Evolutionary conservation across 2,888 invertebrate species (phyloP), one percentile per base, ranked within the genome.

Genomic region (Acronicta aceris): DNA sequence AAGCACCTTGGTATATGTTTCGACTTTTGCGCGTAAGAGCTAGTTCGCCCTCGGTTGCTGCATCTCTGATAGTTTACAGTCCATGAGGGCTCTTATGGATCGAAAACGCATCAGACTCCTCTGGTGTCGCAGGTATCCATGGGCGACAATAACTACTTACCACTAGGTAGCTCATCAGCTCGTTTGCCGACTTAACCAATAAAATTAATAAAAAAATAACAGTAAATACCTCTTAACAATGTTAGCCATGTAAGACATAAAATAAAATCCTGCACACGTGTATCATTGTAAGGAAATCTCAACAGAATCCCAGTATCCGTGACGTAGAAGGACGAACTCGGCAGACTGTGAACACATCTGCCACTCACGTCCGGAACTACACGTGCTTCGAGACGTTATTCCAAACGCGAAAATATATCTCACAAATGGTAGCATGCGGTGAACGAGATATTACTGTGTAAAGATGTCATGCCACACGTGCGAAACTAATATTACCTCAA

Each of bases 271-370:
- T 6, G 13, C n/a, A 6, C 5, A 38, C 13, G 9, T 40, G 40
- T 60, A 60, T 66, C n/a, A 17, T 60, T 72, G 59, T 60, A 46
- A 42, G 10, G 57, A 56, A 71, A 76, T 63, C 64, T 74, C 64
- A 74, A 67, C 51, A 74, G 65, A 71, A 71, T 68, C 61, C 60
- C 25, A 51, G 46, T 48, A 42, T 46, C 54, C 52, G 51, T 58
- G 48, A 76, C 43, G 57, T 43, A 12, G 42, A 49, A 55, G 54
- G 53, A 49, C 61, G 43, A 51, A 55, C 47, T 42, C 62, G 53
- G 50, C 54, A 64, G 59, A 57, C 67, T 68, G 63, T 74, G 56
- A 76, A 64, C 71, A 60, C 74, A 76, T 68, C 78, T 77, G 74
- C 74, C 74, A 68, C 78, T 62, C 74, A 77, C 74, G 61, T 76